Base-by-base conservation (phyloP, 1,140 invertebrate species). In the Chrysoperla carnea region DNA sequence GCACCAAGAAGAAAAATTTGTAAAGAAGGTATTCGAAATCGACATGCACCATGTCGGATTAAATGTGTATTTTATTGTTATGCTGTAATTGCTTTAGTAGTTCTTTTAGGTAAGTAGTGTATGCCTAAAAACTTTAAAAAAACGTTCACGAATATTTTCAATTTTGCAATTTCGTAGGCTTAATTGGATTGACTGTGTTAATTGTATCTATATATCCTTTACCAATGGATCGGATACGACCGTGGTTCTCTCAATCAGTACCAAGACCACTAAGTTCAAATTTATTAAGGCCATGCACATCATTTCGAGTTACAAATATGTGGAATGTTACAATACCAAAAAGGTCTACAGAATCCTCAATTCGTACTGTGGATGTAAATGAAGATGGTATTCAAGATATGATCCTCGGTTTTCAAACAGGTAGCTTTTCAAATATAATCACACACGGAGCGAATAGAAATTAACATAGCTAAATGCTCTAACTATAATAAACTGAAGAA, bases 391-490 rank as follows among this genome's bases (percentile, higher is more conserved):
- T 82, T 14, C 64, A 75, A 29, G 85, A 90, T 62, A 67, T 88
- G 31, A 71, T 89, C 40, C 64, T 88, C 37, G 83, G 84, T 47
- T 89, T 81, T 59, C 81, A 77, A 37, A 84, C 84, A 61, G 81
- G 81, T 83, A 46, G 29, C n/a, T n/a, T n/a, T n/a, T n/a, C n/a
- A n/a, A n/a, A n/a, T n/a, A n/a, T n/a, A n/a, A n/a, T n/a, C n/a
- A n/a, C n/a, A n/a, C n/a, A n/a, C n/a, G n/a, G n/a, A n/a, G n/a
- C n/a, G n/a, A n/a, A n/a, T n/a, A n/a, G n/a, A n/a, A n/a, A n/a
- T n/a, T n/a, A n/a, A n/a, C n/a, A n/a, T n/a, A n/a, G n/a, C n/a
- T n/a, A n/a, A n/a, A n/a, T n/a, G n/a, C n/a, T n/a, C n/a, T n/a
- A n/a, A n/a, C n/a, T n/a, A n/a, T n/a, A n/a, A n/a, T n/a, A n/a